phyloP scores from a whole-genome alignment of 2,113 vertebrate species.

The Burhinus bistriatus region DNA sequence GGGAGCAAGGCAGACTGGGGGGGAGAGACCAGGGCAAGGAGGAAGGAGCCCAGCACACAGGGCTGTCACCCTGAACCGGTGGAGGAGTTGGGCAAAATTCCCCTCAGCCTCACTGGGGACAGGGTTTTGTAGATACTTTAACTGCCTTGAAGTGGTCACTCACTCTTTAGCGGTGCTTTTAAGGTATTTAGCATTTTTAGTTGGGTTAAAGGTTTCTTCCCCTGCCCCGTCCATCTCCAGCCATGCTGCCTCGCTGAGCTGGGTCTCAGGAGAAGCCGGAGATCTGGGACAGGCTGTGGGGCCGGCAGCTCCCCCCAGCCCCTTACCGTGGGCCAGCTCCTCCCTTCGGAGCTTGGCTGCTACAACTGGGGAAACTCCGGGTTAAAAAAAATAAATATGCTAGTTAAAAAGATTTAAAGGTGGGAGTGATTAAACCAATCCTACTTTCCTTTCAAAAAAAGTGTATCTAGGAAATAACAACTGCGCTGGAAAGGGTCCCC shows the following conservation, averaged over 20 bases:
- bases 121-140: background rate
- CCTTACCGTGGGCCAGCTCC: background rate
- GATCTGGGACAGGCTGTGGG: background rate
- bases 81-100: background rate
- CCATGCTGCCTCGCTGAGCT: background rate
- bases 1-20: background rate
- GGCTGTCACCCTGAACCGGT: background rate
- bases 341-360: background rate
- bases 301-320: background rate
- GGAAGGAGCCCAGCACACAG: background rate
- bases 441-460: background rate
- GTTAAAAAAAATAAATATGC: background rate
- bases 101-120: fast-evolving
- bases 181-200: background rate
- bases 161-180: background rate
- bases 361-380: background rate
- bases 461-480: background rate
- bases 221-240: background rate
- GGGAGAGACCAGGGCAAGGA: background rate
- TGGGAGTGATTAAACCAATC: background rate
- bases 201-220: background rate
- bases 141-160: background rate
- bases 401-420: background rate
- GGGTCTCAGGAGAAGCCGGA: background rate
- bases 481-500: background rate